Percentiles rank a stretch among this genome's conserved stretches.
phyloP scores from a whole-genome alignment of 2,888 invertebrate species.

The Ophonus ardosiacus region DNA sequence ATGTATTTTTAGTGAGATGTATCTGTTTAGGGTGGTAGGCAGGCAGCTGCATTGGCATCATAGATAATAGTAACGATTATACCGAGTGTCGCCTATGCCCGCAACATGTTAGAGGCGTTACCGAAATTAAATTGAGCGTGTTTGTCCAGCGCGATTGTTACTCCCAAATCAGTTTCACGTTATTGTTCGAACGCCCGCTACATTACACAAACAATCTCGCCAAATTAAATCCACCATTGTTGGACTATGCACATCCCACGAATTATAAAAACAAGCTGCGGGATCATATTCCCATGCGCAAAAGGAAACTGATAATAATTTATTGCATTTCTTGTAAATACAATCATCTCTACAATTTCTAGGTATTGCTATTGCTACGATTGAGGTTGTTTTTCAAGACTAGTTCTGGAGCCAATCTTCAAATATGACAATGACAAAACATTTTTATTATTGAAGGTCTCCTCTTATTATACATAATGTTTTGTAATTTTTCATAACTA shows the following conservation, averaged over 20 bases:
- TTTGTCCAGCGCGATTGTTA: slow-evolving; percentile 46
- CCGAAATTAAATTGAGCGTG: slow-evolving; percentile 51
- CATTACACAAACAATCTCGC: slow-evolving; percentile 47
- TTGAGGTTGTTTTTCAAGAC: too few species aligned
- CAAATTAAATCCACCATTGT: slow-evolving; percentile 20
- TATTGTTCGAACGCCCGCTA: slow-evolving; percentile 35
- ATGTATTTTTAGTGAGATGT: background rate
- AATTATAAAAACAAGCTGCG: background rate
- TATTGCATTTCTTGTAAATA: too few species aligned
- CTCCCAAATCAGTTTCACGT: slow-evolving; percentile 46
- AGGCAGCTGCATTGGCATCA: slow-evolving; percentile 3
- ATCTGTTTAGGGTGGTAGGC: background rate
- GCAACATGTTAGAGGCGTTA: slow-evolving; percentile 47
- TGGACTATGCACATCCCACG: background rate
- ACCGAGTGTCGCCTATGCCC: slow-evolving; percentile 16
- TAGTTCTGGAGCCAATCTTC: too few species aligned
- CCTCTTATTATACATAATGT: too few species aligned
- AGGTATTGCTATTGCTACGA: too few species aligned
- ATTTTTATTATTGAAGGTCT: too few species aligned
- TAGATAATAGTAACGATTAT: slow-evolving; percentile 33
- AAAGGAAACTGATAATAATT: background rate
- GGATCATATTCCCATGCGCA: background rate
- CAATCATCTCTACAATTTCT: too few species aligned
- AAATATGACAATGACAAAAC: too few species aligned
- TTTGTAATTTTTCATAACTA: too few species aligned